Base-by-base conservation (phyloP, 2,797 vertebrate species). In the Characodon lateralis region DNA sequence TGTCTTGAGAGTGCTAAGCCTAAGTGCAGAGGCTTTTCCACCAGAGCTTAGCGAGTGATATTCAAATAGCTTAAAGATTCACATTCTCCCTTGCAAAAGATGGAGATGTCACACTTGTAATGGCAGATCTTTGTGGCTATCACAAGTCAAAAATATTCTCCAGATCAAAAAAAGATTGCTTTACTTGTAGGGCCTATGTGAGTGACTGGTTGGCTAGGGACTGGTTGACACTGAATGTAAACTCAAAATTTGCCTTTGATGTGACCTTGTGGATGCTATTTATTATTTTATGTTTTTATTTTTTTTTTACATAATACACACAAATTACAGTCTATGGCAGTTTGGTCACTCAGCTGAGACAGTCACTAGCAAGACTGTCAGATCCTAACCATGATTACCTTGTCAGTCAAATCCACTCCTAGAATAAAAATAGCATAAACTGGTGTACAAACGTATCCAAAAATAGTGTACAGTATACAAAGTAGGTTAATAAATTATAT, bases 1-100 rank as follows among this genome's bases (percentile, higher is more conserved):
- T 90, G 92, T 92, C 89, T 90, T 89, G 88, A 92, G 89, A 91
- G 89, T 66, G 87, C 88, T 91, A 90, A 92, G 89, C 91, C 91
- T 93, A 90, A 94, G 89, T 89, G 89, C 82, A 80, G 83, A 89
- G 85, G 90, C 90, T 91, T 91, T 86, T 83, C 84, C 89, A 68
- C 86, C 71, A 88, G 88, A 88, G 88, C 87, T 88, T 89, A 90
- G 89, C 87, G 84, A 87, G 92, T 76, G 88, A 88, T 88, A 93
- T 93, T 91, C 84, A 90, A 91, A 90, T 86, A 80, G 80, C 78
- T 85, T 86, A 86, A 89, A 87, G 87, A 89, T 83, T 82, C 84
- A 82, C 84, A 87, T 89, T 87, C 84, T 74, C 55, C 79, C 77
- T 61, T 46, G 74, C 59, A 66, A 70, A 70, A 68, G 65, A 90